Evolutionary conservation across 2,888 invertebrate genomes (phyloP).

Genomic region (Gastracanthus pulcherrimus): DNA sequence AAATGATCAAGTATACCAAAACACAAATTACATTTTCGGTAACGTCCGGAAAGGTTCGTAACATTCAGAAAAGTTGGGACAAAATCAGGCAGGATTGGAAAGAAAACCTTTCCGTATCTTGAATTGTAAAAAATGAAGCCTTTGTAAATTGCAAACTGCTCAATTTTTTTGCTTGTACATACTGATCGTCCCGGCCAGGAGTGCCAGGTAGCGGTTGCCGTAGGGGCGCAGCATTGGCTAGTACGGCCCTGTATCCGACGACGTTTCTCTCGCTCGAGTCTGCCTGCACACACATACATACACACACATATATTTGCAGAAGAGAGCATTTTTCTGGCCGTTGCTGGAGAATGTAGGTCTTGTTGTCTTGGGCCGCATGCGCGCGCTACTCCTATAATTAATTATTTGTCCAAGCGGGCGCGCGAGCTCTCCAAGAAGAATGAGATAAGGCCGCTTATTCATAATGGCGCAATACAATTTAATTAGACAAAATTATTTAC

Average conservation of each 20-base stretch:
- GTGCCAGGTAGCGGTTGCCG: no score
- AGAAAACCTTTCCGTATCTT: no score
- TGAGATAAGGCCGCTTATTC: background rate
- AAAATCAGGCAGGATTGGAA: no score
- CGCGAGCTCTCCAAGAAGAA: background rate
- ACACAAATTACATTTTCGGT: no score
- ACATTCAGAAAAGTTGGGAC: no score
- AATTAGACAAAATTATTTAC: constrained; percentile 29
- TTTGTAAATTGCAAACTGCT: no score
- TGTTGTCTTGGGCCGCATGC: background rate
- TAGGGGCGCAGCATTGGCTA: no score
- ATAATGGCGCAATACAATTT: constrained; percentile 10
- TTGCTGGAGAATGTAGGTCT: constrained; percentile 1
- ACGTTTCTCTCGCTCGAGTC: background rate
- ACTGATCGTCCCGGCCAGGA: no score
- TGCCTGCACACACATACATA: background rate
- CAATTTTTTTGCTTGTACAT: no score
- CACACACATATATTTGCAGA: background rate
- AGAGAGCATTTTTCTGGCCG: background rate
- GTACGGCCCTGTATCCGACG: background rate
- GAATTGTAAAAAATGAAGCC: no score
- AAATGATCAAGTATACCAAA: no score
- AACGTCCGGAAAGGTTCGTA: no score
- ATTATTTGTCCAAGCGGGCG: constrained; percentile 16
- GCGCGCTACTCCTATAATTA: background rate